Evolutionary conservation across 2,113 vertebrate species (phyloP), one percentile per base, ranked within the genome.

Genomic region (Ictalurus punctatus): DNA sequence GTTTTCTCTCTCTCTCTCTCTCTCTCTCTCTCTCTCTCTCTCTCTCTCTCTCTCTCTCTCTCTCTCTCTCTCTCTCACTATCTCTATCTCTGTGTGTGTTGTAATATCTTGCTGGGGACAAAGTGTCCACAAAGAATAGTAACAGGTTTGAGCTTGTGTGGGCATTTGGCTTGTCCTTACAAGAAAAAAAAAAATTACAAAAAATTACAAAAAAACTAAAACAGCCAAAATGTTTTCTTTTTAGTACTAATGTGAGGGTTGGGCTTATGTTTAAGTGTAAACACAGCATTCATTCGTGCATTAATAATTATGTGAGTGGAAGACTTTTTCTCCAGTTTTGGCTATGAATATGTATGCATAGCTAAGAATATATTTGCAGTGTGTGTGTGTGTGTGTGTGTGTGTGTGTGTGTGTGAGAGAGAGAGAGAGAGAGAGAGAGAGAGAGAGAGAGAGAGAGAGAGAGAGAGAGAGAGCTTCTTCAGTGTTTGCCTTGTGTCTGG

Each of bases 401-500:
- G 48, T 81, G 82, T 58, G 86, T 90, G 67, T 91, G 48, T 92
- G 89, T 92, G 88, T 87, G 44, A 48, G 44, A 48, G 44, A 48
- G 44, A 48, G 44, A 48, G 44, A 48, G 44, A 48, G 6, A 48
- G 44, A 48, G 44, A 48, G 44, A 48, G 44, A 48, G 44, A 48
- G 44, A 48, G 44, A 48, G 44, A 48, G 44, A 48, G 44, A 48
- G 44, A 48, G 6, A 48, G 44, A 48, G 44, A 48, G 44, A 48
- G 6, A 48, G 48, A 52, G 48, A 52, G 48, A 52, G 48, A 10
- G 48, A 52, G 9, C 48, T 52, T 52, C 52, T 89, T 48, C 59
- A 86, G 87, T 88, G 89, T 90, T 86, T 88, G 80, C 40, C 59
- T 71, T 92, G 91, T 94, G 91, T 94, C 93, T 92, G 94, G 92